Base-by-base conservation (phyloP, 1,140 invertebrate genomes). In the Laupala kohalensis region DNA sequence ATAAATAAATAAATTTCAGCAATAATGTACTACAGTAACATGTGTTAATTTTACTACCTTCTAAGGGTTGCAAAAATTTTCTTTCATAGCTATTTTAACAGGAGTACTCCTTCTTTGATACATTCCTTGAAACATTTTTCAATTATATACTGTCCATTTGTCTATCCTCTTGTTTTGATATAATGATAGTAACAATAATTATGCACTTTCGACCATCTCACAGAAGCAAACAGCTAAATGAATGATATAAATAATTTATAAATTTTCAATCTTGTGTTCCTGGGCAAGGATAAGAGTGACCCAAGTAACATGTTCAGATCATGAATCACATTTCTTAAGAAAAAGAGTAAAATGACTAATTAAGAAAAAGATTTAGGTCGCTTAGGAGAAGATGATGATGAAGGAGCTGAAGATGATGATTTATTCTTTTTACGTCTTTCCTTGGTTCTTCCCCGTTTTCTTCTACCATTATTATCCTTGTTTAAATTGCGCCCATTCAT, bases 401-500 rank as follows among this genome's bases (percentile, higher is more conserved):
- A 37, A 37, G 30, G 6, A n/a, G 69, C 53, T n/a, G 53, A 4
- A 6, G 53, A 30, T 3, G 37, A 53, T 26, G 24, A 24, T 6
- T 9, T 3, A 4, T 27, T 64, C 69, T 70, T 70, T 37, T 70
- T 70, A 30, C 24, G 69, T 28, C 63, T 27, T 6, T 30, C 69
- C 24, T 70, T 70, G 24, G 29, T 63, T 25, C 69, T 25, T 9
- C 69, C 69, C 25, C 69, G 69, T 25, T 70, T 70, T 24, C 69
- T 70, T 28, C 69, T 63, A 9, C 63, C 69, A 63, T 30, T 70
- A n/a, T 27, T 30, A 6, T 25, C 69, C 25, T 62, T 64, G 23
- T 6, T 30, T 2, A 23, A n/a, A 25, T 25, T 26, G 53, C 26
- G 26, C 24, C 29, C 53, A 68, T 12, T 68, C 15, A 9, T 29